Evolutionary conservation across 2,797 vertebrate species (phyloP).

Genomic region (Lagodon rhomboides): DNA sequence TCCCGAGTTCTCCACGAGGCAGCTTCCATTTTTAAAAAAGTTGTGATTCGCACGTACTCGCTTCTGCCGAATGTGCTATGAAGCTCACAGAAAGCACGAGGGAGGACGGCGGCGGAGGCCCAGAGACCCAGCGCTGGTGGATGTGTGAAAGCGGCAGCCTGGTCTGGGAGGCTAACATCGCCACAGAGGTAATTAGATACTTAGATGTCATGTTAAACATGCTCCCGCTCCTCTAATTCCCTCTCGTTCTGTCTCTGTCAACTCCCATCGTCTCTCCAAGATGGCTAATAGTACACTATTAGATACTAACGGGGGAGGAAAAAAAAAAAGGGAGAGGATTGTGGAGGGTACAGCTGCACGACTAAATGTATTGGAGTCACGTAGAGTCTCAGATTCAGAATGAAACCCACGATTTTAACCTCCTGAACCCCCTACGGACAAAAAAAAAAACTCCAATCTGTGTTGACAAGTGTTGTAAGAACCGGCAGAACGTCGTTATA

Average conservation of each 20-base stretch:
- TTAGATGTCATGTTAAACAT: constrained; percentile 78
- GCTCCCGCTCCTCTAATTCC: constrained; percentile 37
- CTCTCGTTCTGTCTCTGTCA: constrained; percentile 41
- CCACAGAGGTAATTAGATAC: constrained; percentile 79
- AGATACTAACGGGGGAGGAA: background rate
- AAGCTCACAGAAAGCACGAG: constrained; percentile 27
- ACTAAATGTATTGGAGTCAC: constrained; percentile 20
- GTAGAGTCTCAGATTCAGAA: constrained; percentile 4
- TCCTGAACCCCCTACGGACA: constrained; percentile 7
- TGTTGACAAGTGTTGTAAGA: constrained; percentile 51
- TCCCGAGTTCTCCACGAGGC: background rate
- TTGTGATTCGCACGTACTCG: constrained; percentile 34
- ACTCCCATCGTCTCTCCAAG: constrained; percentile 6
- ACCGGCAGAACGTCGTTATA: constrained; percentile 29
- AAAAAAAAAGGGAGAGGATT: too few relatives aligned
- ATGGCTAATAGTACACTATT: constrained; percentile 26
- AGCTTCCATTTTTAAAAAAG: background rate
- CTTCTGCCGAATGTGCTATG: constrained; percentile 32
- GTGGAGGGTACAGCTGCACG: too few relatives aligned
- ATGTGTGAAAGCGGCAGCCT: constrained; percentile 56
- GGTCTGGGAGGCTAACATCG: constrained; percentile 61
- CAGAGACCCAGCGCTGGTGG: constrained; percentile 36
- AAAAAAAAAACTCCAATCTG: constrained; percentile 23
- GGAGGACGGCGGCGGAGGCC: constrained; percentile 29
- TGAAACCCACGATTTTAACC: constrained; percentile 23